Evolutionary conservation across 2,113 vertebrate genomes (phyloP), one percentile per base, ranked within the genome.

Genomic region (Hyaena hyaena): DNA sequence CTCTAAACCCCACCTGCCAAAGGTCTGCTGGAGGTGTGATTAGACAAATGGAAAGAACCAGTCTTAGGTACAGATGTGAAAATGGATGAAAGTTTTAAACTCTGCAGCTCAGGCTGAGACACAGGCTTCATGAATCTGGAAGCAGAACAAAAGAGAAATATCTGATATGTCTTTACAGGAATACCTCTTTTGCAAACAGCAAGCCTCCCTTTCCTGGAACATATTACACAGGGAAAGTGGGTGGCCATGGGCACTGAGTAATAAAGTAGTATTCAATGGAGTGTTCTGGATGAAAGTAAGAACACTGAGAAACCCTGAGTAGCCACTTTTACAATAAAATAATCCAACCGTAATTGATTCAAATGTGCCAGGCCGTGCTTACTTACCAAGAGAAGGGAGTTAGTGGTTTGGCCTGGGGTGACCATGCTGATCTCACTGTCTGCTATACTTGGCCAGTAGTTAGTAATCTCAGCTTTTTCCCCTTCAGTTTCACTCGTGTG

Each of bases 261-360:
- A 96, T 95, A 53, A 88, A 81, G 43, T 14, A 85, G 16, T 39
- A 16, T 68, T 95, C 73, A 85, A 7, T 17, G 4, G n/a, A 69
- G 77, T 89, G 33, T 69, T 90, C 82, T 23, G 65, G 23, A 63
- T 48, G 58, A 74, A 69, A 69, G 74, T 21, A 11, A 66, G 93
- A 87, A 74, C 73, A 16, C 1, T 66, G 90, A 58, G 95, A 76
- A 95, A 31, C 82, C 16, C 43, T 50, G 61, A 69, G 53, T n/a
- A 86, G 61, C 33, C 43, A 23, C 35, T 88, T 97, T 95, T 55
- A 79, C n/a, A 82, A 45, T 79, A 76, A 93, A 88, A 87, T n/a
- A 92, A 84, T 80, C 43, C 68, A 86, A 19, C 58, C 1, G 4
- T 12, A 31, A 77, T 58, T 48, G 84, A 4, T 55, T 63, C n/a